Evolutionary conservation across 2,797 vertebrate genomes (phyloP), one percentile per base, ranked within the genome.

Genomic region (Gobionotothen gibberifrons): DNA sequence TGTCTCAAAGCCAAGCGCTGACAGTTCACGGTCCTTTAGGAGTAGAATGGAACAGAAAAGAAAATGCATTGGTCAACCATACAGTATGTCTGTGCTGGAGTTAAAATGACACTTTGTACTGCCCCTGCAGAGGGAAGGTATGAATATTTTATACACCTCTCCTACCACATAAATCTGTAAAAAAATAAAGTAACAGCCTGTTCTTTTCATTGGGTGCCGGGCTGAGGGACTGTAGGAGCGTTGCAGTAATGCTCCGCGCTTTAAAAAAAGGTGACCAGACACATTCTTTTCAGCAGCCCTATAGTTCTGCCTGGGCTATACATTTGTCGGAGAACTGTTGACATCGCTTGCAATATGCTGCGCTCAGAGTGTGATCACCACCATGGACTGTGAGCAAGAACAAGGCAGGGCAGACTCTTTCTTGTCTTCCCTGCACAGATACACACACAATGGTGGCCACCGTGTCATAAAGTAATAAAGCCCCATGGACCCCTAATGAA

Each of bases 381-480:
- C 91, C 91, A 92, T 78, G 85, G 88, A 81, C 82, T 68, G 81
- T 72, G 88, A 89, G 69, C 87, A 77, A 65, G 83, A 90, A 93
- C 83, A 90, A 88, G 82, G 68, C 69, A 53, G 58, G 48, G 58
- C 77, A 26, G 26, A 51, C 83, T 74, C 55, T 70, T 67, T 72
- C 64, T 75, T 74, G 68, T 82, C 79, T 78, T 48, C 71, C 71
- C 44, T 5, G 4, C 61, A 44, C 49, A 48, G 42, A 40, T 17
- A 61, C 63, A 76, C 57, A 61, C 63, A 87, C 85, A 91, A 88
- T 90, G 71, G 86, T 86, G 81, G 51, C 87, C 87, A 88, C 78
- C 79, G 70, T 89, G 92, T 92, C 91, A 90, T 92, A 91, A 93
- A 93, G 89, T 91, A 86, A 93, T 95, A 93, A 93, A 94, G 85